Evolutionary conservation across 2,113 vertebrate genomes (phyloP), one percentile per base, ranked within the genome.

Genomic region (Sorex araneus): DNA sequence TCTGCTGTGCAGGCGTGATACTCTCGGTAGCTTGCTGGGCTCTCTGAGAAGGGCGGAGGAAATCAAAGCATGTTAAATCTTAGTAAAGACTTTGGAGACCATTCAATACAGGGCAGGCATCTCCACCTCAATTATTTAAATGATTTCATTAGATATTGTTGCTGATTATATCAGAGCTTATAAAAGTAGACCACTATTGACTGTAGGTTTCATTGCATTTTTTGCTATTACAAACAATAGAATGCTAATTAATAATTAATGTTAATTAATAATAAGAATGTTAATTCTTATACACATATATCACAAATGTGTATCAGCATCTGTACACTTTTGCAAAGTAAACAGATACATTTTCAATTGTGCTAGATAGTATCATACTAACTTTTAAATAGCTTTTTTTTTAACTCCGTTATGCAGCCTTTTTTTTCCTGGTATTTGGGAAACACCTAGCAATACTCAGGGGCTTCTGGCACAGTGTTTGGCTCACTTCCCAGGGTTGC

Each of bases 111-210:
- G 23, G 74, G 19, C 15, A 6, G 63, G 25, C 10, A 71, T 54
- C 21, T 86, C 47, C 30, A 50, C 1, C 19, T 71, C 60, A 90
- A 32, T 40, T 3, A 1, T 69, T 76, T 71, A 54, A 89, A 94
- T 87, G 13, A 64, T 89, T 86, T 79, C 28, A 84, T 80, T 79
- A 84, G 47, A 79, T 64, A 92, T 80, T 43, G 64, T 84, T 75
- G 47, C 6, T 89, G 2, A 11, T 71, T 87, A 79, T 73, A 66
- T 32, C 50, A 87, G 6, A 84, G 15, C 11, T 75, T 84, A 80
- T 57, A 28, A 70, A 91, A 89, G 78, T 19, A 4, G 16, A 36
- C 50, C 34, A 47, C 18, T 76, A 50, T n/a, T 66, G 27, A 57
- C n/a, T 15, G 13, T 27, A 79, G 21, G 8, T 60, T 78, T 57